Conservation (phyloP, 2,113 vertebrate genomes). For the Anguilla rostrata region DNA sequence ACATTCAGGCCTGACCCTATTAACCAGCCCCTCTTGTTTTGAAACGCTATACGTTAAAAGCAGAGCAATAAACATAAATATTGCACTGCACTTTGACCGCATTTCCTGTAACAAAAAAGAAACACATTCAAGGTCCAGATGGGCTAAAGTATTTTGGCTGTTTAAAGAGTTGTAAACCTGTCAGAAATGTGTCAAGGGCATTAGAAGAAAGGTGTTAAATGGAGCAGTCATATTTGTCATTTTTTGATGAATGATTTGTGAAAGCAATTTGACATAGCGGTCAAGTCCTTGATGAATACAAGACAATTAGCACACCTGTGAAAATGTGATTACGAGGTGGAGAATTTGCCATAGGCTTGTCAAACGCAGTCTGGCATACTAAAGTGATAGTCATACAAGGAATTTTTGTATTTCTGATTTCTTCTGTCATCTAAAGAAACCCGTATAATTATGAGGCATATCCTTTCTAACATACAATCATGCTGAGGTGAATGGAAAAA, state of each 20-base stretch:
- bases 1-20: background rate
- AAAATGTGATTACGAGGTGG: background rate
- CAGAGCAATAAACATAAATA: conserved; percentile 67
- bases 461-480: too few species aligned
- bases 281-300: background rate
- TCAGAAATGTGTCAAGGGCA: conserved; percentile 19
- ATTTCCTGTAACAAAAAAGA: conserved; percentile 67
- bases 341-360: background rate
- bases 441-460: too few species aligned
- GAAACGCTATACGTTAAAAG: conserved; percentile 64
- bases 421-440: too few species aligned
- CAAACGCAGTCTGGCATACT: background rate
- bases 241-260: conserved; percentile 11
- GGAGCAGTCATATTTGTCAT: background rate
- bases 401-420: background rate
- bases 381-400: background rate
- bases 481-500: too few species aligned
- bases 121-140: conserved; percentile 60
- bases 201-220: conserved; percentile 15
- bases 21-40: conserved; percentile 55
- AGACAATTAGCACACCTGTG: background rate
- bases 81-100: conserved; percentile 67
- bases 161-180: conserved; percentile 29
- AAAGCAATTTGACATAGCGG: background rate
- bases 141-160: conserved; percentile 13